phyloP scores from a whole-genome alignment of 1,140 invertebrate species.

The Aleiodes sp. region DNA sequence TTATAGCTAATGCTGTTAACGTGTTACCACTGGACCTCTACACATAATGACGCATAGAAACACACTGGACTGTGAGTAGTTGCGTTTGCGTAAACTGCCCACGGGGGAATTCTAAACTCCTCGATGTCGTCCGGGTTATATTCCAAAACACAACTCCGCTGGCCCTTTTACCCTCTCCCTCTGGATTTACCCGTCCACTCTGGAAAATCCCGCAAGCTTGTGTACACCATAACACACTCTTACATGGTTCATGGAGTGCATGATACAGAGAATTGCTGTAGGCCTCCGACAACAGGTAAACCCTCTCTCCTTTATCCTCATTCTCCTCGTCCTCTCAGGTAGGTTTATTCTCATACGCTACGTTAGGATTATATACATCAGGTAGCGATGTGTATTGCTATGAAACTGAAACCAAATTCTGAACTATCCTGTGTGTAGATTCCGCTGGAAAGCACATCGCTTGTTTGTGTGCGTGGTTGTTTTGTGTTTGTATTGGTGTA shows the following conservation, averaged over 20 bases:
- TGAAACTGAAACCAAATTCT: conserved; percentile 22
- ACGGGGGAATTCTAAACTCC: conserved; percentile 34
- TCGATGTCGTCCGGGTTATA: neutral
- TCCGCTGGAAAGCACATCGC: neutral
- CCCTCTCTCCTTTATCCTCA: neutral
- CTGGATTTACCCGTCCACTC: neutral
- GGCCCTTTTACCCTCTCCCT: neutral
- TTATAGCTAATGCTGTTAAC: conserved; percentile 51
- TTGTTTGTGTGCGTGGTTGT: neutral
- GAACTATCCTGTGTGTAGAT: conserved; percentile 21
- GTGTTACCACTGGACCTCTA: conserved; percentile 48
- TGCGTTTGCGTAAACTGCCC: conserved; percentile 46
- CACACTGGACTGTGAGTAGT: conserved; percentile 45
- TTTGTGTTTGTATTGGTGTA: neutral
- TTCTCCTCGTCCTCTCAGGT: neutral
- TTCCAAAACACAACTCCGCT: neutral
- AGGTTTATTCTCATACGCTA: neutral
- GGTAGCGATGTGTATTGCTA: neutral
- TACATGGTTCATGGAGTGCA: conserved; percentile 13
- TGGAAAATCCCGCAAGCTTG: conserved; percentile 17
- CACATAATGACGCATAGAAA: conserved; percentile 61
- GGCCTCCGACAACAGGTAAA: conserved; percentile 8
- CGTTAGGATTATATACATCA: neutral
- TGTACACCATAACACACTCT: conserved; percentile 12
- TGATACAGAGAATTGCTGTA: neutral